phyloP scores from a whole-genome alignment of 1,140 invertebrate species.

The Tetranychus urticae region DNA sequence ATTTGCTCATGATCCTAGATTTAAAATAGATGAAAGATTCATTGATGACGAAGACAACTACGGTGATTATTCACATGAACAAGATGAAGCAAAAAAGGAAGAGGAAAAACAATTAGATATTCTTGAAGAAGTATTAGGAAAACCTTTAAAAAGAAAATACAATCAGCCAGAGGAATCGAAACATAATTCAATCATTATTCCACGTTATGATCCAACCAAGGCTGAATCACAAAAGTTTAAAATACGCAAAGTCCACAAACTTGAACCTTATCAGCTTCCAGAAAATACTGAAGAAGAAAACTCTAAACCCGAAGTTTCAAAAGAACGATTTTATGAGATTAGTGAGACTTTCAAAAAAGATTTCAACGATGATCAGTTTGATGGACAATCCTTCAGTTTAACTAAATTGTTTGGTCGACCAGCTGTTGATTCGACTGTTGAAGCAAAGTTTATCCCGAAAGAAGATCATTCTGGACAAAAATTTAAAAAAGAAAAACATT shows the following conservation, averaged over 20 bases:
- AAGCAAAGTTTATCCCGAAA: too few relatives aligned
- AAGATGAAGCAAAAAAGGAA: neutral
- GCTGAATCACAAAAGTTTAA: neutral
- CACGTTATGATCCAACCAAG: neutral
- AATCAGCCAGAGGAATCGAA: neutral
- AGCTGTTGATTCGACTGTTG: too few relatives aligned
- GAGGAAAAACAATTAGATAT: neutral
- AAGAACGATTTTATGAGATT: neutral
- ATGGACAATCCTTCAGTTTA: neutral
- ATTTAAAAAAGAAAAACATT: too few relatives aligned
- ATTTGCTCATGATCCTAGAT: constrained; percentile 10
- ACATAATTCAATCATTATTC: neutral
- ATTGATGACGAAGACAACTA: constrained; percentile 21
- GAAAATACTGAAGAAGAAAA: neutral
- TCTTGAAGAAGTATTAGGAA: neutral
- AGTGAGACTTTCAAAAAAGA: neutral
- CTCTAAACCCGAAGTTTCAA: neutral
- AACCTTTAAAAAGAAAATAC: neutral
- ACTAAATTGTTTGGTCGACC: neutral
- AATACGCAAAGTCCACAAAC: neutral
- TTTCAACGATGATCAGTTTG: neutral
- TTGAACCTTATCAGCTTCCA: neutral
- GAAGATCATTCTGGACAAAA: too few relatives aligned
- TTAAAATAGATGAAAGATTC: constrained; percentile 9
- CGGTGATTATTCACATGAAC: neutral